Evolutionary conservation across 2,113 vertebrate genomes (phyloP).

Genomic region (Myiozetetes cayanensis): DNA sequence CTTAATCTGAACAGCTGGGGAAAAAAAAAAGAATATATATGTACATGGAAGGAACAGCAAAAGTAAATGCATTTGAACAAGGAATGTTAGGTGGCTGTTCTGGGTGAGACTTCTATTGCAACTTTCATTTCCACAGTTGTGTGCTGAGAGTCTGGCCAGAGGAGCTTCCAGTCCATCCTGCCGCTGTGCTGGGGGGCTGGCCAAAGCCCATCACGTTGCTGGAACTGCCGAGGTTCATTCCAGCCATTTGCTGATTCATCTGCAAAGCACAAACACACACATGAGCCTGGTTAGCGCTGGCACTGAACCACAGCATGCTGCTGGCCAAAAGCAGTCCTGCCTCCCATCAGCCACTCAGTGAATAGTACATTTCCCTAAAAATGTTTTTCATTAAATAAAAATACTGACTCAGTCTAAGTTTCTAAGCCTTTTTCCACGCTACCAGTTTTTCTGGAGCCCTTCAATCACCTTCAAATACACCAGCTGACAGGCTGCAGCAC

Average conservation of each 20-base stretch:
- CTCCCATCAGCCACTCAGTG: background rate
- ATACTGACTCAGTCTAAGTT: fast-evolving
- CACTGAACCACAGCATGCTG: background rate
- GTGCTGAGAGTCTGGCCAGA: constrained; percentile 97
- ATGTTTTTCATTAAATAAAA: background rate
- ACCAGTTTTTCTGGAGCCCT: background rate
- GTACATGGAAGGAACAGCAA: constrained; percentile 76
- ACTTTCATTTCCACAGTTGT: constrained; percentile 94
- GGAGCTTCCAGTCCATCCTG: constrained; percentile 82
- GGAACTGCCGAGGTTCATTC: constrained; percentile 80
- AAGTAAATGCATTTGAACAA: constrained; percentile 63
- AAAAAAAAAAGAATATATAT: constrained; percentile 61
- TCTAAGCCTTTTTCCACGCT: background rate
- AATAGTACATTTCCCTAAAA: background rate
- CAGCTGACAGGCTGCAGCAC: background rate
- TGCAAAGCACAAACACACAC: constrained; percentile 58
- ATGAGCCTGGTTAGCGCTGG: background rate
- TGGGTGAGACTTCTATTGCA: constrained; percentile 16
- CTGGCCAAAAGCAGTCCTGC: background rate
- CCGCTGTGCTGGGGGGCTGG: constrained; percentile 80
- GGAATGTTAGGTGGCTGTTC: constrained; percentile 72
- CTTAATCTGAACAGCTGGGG: constrained; percentile 74
- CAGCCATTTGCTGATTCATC: constrained; percentile 96
- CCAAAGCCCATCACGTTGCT: constrained; percentile 72
- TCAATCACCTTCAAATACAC: background rate